Evolutionary conservation across 2,888 invertebrate species (phyloP).

Genomic region (Piscicola geometra): DNA sequence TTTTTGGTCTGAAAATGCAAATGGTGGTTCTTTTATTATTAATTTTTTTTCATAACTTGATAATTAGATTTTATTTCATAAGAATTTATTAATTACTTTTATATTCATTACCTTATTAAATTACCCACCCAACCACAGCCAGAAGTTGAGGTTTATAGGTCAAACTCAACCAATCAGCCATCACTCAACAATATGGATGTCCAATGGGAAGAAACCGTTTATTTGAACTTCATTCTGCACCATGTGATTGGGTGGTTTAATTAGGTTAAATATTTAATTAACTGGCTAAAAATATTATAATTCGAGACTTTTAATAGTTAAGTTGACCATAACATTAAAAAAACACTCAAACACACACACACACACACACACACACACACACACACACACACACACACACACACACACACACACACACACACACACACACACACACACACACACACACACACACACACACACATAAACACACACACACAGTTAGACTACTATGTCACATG

Average conservation of each 20-base stretch:
- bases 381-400: not conserved
- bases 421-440: no score
- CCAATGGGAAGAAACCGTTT: slow-evolving; percentile 99
- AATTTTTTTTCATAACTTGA: no score
- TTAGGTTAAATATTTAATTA: not conserved
- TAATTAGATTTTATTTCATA: slow-evolving; percentile 3
- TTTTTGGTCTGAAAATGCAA: not conserved
- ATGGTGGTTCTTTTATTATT: no score
- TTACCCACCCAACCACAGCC: slow-evolving; percentile 45
- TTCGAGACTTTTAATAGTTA: slow-evolving; percentile 23
- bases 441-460: no score
- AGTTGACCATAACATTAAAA: not conserved
- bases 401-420: not conserved
- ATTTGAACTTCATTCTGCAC: slow-evolving; percentile 91
- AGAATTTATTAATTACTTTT: not conserved
- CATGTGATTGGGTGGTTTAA: slow-evolving; percentile 60
- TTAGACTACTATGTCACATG: slow-evolving; percentile 95
- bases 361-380: not conserved
- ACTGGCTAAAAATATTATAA: no score
- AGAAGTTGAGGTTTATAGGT: slow-evolving; percentile 85
- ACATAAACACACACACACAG: slow-evolving; percentile 54
- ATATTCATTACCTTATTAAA: not conserved
- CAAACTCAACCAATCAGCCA: slow-evolving; percentile 91
- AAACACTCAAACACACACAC: not conserved
- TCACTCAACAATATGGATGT: slow-evolving; percentile 84